A percentile compares a stretch with the other conserved stretches of the same genome.
These are phyloP conservation scores for Liasis olivaceus DNA, from an alignment of 2,797 vertebrate genomes.

Conservation along the genomic window DNA sequence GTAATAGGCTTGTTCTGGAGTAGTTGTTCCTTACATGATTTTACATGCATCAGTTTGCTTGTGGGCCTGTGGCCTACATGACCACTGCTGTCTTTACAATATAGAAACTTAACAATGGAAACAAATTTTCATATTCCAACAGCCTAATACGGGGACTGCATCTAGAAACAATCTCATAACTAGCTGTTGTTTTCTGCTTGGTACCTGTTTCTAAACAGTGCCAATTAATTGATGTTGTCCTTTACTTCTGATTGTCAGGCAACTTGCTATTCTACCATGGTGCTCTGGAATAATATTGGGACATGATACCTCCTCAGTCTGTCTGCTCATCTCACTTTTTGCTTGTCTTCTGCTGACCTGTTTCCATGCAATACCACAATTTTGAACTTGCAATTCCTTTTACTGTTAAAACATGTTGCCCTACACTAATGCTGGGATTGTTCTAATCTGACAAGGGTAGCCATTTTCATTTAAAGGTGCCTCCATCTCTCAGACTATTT, in stretches of 20 bases:
- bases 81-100: background rate
- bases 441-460: background rate
- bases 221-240: background rate
- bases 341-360: background rate
- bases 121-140: background rate
- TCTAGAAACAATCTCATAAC: background rate
- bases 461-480: background rate
- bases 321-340: background rate
- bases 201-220: background rate
- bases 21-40: background rate
- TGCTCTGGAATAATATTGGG: background rate
- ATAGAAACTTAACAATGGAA: background rate
- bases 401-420: background rate
- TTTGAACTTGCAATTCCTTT: background rate
- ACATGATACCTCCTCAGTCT: background rate
- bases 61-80: background rate
- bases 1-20: background rate
- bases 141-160: background rate
- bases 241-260: background rate
- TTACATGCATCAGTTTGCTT: background rate
- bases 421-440: background rate
- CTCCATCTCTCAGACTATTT: background rate
- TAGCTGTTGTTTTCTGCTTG: background rate
- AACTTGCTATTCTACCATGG: background rate
- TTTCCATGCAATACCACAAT: background rate